These are phyloP conservation scores for Vollenhovia emeryi DNA, from an alignment of 1,140 invertebrate species.

Conservation along the genomic window DNA sequence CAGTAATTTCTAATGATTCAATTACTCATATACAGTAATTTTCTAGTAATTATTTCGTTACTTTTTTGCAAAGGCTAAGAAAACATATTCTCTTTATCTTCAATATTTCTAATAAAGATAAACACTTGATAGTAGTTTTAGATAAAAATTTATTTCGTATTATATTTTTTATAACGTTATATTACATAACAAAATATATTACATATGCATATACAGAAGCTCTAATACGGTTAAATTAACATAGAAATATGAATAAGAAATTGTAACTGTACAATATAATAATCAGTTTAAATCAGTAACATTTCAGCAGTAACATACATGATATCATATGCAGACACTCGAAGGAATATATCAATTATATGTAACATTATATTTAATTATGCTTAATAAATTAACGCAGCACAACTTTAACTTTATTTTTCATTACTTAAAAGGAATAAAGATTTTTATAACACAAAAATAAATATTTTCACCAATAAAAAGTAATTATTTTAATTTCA, in stretches of 20 bases:
- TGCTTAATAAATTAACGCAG: constrained; percentile 8
- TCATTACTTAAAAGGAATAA: not conserved
- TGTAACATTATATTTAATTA: not conserved
- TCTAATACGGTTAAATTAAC: constrained; percentile 12
- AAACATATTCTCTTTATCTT: no score
- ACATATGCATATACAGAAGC: constrained; percentile 8
- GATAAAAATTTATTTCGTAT: constrained; percentile 24
- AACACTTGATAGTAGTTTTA: not conserved
- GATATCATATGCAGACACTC: not conserved
- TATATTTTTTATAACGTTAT: constrained; percentile 5
- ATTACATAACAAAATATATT: constrained; percentile 43
- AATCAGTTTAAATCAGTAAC: constrained; percentile 13
- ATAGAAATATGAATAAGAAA: not conserved
- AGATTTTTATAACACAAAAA: not conserved
- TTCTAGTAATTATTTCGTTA: no score
- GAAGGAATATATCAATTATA: not conserved
- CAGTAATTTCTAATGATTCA: no score
- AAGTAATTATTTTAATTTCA: not conserved
- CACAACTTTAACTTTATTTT: not conserved
- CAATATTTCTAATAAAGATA: not conserved
- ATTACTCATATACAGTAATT: no score
- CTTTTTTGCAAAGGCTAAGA: no score
- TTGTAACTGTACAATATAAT: constrained; percentile 14
- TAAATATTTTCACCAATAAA: not conserved
- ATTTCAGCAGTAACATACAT: no score